Conservation (phyloP, 2,113 vertebrate genomes). For the Edolisoma coerulescens region DNA sequence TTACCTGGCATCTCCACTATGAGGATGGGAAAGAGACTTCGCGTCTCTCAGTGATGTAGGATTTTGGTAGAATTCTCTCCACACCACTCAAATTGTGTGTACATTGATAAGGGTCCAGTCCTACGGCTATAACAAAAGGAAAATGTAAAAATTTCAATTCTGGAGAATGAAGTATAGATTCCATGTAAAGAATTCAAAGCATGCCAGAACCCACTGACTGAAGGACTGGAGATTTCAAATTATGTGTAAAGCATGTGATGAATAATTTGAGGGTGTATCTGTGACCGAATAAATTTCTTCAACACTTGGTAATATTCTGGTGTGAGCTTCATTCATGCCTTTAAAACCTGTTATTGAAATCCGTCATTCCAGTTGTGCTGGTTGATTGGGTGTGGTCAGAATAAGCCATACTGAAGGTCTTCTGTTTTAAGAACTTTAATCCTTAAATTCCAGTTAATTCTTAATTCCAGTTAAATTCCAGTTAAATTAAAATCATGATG, state of each 20-base stretch:
- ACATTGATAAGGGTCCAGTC: background rate
- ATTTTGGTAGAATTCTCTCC: background rate
- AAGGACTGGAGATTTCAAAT: background rate
- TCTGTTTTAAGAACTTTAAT: background rate
- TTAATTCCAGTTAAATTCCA: background rate
- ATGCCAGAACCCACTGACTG: background rate
- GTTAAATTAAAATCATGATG: background rate
- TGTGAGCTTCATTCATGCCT: background rate
- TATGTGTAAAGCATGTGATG: rapidly evolving
- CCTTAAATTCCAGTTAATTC: background rate
- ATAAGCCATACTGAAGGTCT: background rate
- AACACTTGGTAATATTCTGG: background rate
- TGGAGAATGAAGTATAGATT: background rate
- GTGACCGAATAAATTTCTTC: background rate
- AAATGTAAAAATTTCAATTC: background rate
- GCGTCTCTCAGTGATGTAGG: background rate
- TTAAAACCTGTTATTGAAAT: background rate
- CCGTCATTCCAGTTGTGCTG: background rate
- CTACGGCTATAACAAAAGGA: background rate
- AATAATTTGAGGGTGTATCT: background rate
- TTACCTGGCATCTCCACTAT: background rate
- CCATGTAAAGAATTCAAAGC: background rate
- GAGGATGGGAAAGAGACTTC: background rate
- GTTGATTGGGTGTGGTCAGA: background rate
- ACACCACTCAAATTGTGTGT: background rate